These are phyloP conservation scores for Cheilosia impressa DNA, from an alignment of 2,888 invertebrate species.

Conservation along the genomic window DNA sequence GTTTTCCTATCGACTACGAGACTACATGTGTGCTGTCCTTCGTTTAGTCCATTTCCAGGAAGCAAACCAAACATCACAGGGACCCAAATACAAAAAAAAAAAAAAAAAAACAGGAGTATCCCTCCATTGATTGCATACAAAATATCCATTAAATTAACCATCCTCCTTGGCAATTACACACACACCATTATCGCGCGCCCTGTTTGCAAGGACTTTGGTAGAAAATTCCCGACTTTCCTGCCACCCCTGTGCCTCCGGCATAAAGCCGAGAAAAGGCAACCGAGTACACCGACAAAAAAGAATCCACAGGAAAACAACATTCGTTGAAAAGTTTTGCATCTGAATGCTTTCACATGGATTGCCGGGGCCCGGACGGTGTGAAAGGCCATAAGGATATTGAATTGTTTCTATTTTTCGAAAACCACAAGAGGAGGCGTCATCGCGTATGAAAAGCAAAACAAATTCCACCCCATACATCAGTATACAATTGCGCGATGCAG, in stretches of 20 bases:
- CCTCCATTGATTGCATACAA: constrained; percentile 68
- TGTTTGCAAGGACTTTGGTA: constrained; percentile 51
- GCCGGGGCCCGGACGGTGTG: constrained; percentile 40
- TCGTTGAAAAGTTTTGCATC: constrained; percentile 60
- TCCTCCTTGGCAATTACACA: constrained; percentile 74
- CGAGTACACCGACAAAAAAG: constrained; percentile 8
- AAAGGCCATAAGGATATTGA: constrained; percentile 69
- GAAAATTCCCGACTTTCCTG: constrained; percentile 37
- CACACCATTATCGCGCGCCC: constrained; percentile 69
- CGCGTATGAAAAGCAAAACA: constrained; percentile 58
- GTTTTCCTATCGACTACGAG: constrained; percentile 38
- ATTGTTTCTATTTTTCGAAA: constrained; percentile 64
- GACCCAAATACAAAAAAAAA: not conserved
- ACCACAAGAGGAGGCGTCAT: constrained; percentile 72
- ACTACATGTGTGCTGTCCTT: constrained; percentile 9
- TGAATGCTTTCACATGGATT: constrained; percentile 25
- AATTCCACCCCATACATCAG: constrained; percentile 70
- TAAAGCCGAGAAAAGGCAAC: constrained; percentile 28
- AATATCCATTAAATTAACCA: constrained; percentile 72
- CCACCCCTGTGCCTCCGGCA: not conserved
- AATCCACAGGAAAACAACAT: constrained; percentile 34
- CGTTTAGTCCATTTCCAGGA: not conserved
- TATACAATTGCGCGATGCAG: constrained; percentile 51
- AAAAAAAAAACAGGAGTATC: constrained; percentile 13
- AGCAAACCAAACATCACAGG: constrained; percentile 10